Base-by-base conservation (phyloP, 2,888 invertebrate genomes). In the Epistrophe grossulariae region DNA sequence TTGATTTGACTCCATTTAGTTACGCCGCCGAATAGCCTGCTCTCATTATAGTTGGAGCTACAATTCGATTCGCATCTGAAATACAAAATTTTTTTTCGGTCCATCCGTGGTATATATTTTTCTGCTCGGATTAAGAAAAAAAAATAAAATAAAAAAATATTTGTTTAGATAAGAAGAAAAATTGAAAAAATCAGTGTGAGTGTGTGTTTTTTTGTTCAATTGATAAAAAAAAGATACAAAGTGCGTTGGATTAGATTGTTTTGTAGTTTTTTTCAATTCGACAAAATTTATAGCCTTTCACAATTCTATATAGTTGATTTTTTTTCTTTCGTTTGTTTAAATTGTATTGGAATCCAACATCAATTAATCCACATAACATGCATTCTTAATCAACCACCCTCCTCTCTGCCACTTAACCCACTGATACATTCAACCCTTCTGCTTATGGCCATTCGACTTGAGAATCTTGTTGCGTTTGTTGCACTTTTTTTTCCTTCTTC, bases 31-130 rank as follows among this genome's bases (percentile, higher is more conserved):
- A 79, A 79, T 60, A 66, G 66, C 70, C 72, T 79, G 83, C 87
- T 87, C 87, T 87, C 87, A 87, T 79, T 87, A 79, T 76, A 87
- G 87, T 87, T 87, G 87, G 87, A 87, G 87, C 87, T 87, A 83
- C 87, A 87, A 83, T 83, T 87, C 79, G 87, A 87, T 76, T 87
- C 87, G 87, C 83, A 87, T 87, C 87, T 76, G 64, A 76, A 64
- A 79, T 28, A 24, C 24, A 24, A 55, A 68, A 73, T 70, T 71
- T 70, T 68, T n/a, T 19, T 40, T 60, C 60, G 35, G 17, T 74
- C 79, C 68, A 83, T 72, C 68, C 66, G 79, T 24, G 24, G 24
- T 15, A 62, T 62, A 24, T 71, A 66, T 66, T 55, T 79, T 79
- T 79, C 60, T 40, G 62, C 64, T 85, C 82, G 81, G 70, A 79